Base-by-base conservation (phyloP, 2,797 vertebrate species). In the Harpagifer antarcticus region DNA sequence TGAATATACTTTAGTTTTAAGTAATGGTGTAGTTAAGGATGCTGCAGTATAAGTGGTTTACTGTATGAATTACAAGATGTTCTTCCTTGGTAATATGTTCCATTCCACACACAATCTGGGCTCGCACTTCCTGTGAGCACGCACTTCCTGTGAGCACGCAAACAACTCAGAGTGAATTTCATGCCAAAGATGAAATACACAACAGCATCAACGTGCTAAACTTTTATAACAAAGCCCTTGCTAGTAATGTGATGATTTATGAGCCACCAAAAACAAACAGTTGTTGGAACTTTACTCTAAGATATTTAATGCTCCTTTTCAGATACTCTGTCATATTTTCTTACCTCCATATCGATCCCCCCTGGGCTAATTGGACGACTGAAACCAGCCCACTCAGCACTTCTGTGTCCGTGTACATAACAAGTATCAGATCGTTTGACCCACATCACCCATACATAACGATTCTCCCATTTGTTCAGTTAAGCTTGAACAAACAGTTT, bases 31-130 rank as follows among this genome's bases (percentile, higher is more conserved):
- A 50, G 13, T 47, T 65, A 17, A 70, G 55, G 15, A 20, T 19
- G 45, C 14, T 52, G 33, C 44, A 62, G 13, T 55, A 15, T 11
- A 54, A 31, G 13, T 68, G 68, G 42, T 82, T 70, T 69, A 72
- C 42, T 69, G 53, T 74, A 33, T 57, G 17, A 73, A 68, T 23
- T 33, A 16, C 15, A 31, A 10, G 27, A 60, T 8, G 3, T 73
- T 76, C 16, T 23, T 33, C 55, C 44, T 23, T 33, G 0, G 54
- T 58, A 59, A 48, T 77, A 48, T 62, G 65, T 58, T 40, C 59
- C 73, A 80, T 87, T 85, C 86, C 76, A 74, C 75, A 70, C 66
- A 43, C 54, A 63, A 79, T 80, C 72, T 75, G 56, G 53, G 19
- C 59, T 43, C 19, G 62, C 45, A 52, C 55, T 42, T 81, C 57